phyloP scores from a whole-genome alignment of 30 jellyfish, hydroid and myxozoan genomes.

The Kudoa iwatai region DNA sequence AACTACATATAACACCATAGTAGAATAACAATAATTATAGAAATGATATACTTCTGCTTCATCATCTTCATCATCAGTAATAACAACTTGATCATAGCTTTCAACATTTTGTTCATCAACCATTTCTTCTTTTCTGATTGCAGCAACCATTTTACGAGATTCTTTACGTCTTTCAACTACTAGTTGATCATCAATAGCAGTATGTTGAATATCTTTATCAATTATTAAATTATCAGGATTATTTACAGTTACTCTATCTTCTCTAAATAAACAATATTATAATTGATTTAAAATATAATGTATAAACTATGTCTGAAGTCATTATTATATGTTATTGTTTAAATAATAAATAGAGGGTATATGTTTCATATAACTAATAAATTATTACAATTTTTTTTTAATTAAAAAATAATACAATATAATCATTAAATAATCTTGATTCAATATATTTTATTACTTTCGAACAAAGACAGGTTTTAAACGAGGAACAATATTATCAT shows the following conservation, averaged over 20 bases:
- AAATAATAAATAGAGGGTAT: no score
- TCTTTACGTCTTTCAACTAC: slow-evolving; percentile 23
- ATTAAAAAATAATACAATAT: no score
- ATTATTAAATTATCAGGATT: no score
- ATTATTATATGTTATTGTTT: no score
- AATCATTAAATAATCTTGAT: no score
- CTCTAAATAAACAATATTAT: slow-evolving; percentile 2
- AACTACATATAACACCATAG: slow-evolving; percentile 7
- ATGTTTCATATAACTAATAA: no score
- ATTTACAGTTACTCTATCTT: no score
- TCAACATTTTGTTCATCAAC: no score
- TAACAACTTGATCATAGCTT: slow-evolving; percentile 22
- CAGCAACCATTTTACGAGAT: slow-evolving; percentile 13
- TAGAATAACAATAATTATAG: neutral
- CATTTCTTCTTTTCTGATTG: neutral
- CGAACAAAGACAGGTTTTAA: slow-evolving; percentile 79
- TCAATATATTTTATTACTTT: no score
- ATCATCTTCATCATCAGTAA: slow-evolving; percentile 67
- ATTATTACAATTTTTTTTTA: no score
- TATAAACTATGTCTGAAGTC: no score
- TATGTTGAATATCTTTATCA: no score
- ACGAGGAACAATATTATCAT: slow-evolving; percentile 40
- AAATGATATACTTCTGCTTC: slow-evolving; percentile 26
- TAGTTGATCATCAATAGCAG: slow-evolving; percentile 5
- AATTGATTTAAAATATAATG: neutral